Evolutionary conservation across 2,888 invertebrate species (phyloP), one percentile per base, ranked within the genome.

Genomic region (Caenorhabditis becei): DNA sequence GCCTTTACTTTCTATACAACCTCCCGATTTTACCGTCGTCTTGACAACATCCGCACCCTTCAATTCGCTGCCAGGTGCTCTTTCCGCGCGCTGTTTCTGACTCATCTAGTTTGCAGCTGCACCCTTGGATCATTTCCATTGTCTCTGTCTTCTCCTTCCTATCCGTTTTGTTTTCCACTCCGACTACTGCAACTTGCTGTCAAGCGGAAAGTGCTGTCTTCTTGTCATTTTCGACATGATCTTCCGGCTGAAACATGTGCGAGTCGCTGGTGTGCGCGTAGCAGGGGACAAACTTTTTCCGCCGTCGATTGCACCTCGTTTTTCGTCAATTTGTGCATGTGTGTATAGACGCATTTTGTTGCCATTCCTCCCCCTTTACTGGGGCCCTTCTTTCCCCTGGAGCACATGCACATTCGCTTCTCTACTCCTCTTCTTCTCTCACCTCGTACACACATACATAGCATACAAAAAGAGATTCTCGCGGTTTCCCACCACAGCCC

Each of bases 391-490:
- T 18, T n/a, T 26, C 26, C 16, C 4, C 28, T n/a, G 26, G n/a
- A 35, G 61, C 49, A 49, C 49, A 58, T 58, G 24, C 47, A 47
- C 37, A 53, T 28, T n/a, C 11, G 32, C 24, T 18, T 18, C 47
- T 0, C 51, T 51, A 16, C 23, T 32, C 49, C 37, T 16, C 41
- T 5, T 24, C 23, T 28, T 61, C 49, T 37, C 51, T 47, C 56
- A 28, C 20, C 37, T 47, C 58, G 23, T 49, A 28, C 75, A 65
- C 77, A 61, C 54, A 66, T 61, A 67, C 75, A 77, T 69, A 77
- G 61, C 77, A 63, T 67, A 69, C 63, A 63, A 67, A 62, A 63
- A 65, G 70, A 70, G 51, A 70, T 70, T 59, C 65, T 11, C 56
- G 49, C 28, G 16, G 51, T 49, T 51, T 63, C 62, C 44, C 41